Conservation (phyloP, 2,113 vertebrate species). For the Seriola dumerili region DNA sequence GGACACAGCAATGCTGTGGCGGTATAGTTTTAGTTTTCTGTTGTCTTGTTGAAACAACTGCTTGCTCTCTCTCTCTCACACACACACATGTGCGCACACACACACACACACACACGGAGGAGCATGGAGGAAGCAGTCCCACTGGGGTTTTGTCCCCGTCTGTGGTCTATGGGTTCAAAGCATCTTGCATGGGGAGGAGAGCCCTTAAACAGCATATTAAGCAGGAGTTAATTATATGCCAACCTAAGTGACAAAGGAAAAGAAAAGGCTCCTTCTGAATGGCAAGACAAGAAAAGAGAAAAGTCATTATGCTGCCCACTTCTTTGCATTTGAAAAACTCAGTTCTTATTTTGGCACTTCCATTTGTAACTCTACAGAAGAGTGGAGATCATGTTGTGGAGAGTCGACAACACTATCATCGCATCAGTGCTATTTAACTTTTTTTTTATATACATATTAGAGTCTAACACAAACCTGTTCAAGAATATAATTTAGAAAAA, state of each 20-base stretch:
- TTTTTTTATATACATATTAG: conserved; percentile 12
- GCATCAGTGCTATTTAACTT: conserved; percentile 34
- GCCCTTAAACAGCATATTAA: conserved; percentile 88
- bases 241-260: conserved; percentile 84
- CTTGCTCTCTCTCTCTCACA: conserved; percentile 8
- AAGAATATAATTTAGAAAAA: conserved; percentile 5
- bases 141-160: conserved; percentile 83
- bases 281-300: conserved; percentile 84
- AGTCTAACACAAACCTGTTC: conserved; percentile 7
- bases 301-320: conserved; percentile 86
- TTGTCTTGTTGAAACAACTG: conserved; percentile 59
- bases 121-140: conserved; percentile 76
- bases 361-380: conserved; percentile 81
- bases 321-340: conserved; percentile 88
- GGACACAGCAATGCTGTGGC: not conserved
- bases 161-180: conserved; percentile 86
- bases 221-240: conserved; percentile 89
- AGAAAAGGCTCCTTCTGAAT: conserved; percentile 86
- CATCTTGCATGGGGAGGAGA: conserved; percentile 83
- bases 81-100: conserved; percentile 63
- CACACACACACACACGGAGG: conserved; percentile 60
- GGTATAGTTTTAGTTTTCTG: conserved; percentile 31
- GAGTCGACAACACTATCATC: conserved; percentile 41
- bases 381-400: conserved; percentile 65
- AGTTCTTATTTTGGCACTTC: conserved; percentile 84